Evolutionary conservation across 2,113 vertebrate species (phyloP).

Genomic region (Myrmecophaga tridactyla): DNA sequence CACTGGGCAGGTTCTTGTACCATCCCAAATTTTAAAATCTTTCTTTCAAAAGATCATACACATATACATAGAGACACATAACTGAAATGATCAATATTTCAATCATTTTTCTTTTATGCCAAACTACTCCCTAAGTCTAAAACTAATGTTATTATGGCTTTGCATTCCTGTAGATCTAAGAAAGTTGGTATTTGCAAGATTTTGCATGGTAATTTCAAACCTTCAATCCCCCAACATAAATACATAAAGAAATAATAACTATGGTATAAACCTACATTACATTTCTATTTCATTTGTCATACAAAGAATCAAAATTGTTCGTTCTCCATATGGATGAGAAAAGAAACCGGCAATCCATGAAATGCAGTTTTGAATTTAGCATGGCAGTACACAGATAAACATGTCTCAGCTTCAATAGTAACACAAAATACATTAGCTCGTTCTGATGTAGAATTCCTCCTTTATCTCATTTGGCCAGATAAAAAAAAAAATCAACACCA

Average conservation of each 20-base stretch:
- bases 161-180: neutral
- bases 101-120: neutral
- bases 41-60: neutral
- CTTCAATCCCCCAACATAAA: neutral
- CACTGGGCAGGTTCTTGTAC: neutral
- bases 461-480: neutral
- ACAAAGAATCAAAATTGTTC: neutral
- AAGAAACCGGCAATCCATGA: neutral
- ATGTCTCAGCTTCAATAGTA: neutral
- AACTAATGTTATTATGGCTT: neutral
- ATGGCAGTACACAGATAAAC: neutral
- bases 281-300: constrained; percentile 20
- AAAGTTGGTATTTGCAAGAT: neutral
- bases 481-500: neutral
- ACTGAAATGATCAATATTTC: neutral
- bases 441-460: neutral
- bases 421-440: neutral
- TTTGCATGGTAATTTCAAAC: neutral
- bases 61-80: neutral
- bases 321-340: constrained; percentile 6
- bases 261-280: neutral
- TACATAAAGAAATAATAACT: constrained; percentile 24
- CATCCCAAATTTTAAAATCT: neutral
- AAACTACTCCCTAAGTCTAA: neutral
- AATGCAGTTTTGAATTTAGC: constrained; percentile 12